Base-by-base conservation (phyloP, 1,140 invertebrate genomes). In the Orchestia grillus region DNA sequence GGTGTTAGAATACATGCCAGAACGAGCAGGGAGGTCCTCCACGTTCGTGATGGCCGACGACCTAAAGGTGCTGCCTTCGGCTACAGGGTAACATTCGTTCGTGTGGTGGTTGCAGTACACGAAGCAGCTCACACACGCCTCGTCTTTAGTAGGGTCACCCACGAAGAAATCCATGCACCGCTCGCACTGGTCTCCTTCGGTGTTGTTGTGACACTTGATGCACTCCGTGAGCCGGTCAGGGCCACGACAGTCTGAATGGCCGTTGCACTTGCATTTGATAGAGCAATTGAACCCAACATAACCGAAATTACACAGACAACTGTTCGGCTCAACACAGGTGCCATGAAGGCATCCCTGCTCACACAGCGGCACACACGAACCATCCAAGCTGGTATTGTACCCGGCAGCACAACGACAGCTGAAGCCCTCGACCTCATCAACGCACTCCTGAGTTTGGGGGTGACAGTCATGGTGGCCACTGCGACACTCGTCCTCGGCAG, bases 271-370 rank as follows among this genome's bases (percentile, higher is more conserved):
- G 97, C 99, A 99, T 97, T 99, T 98, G 91, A 98, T 99, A 95
- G 98, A 99, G 97, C 99, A 99, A 97, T 99, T 99, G 96, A 98
- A 98, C 94, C 99, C 99, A 44, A 99, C 99, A 97, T 99, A 99
- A 91, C 99, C 99, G 97, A 99, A 99, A 97, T 99, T 98, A 97
- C 99, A 99, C 87, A 98, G 97, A 97, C 99, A 99, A 36, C 98
- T 98, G 97, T 99, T 98, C 45, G 99, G 99, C 97, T 98, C 98
- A 6, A 99, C 97, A 97, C 99, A 99, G 0, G 97, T 98, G 92
- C 99, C 99, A 97, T 99, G 98, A 0, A 99, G 98, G 97, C 99
- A 99, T 41, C 99, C 99, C 97, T 99, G 98, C 44, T 98, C 98
- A 97, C 99, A 99, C 97, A 99, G 98, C 3, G 99, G 99, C 96